These are phyloP conservation scores for Botrylloides violaceus DNA, from an alignment of 23 tunicate genomes.

Conservation along the genomic window DNA sequence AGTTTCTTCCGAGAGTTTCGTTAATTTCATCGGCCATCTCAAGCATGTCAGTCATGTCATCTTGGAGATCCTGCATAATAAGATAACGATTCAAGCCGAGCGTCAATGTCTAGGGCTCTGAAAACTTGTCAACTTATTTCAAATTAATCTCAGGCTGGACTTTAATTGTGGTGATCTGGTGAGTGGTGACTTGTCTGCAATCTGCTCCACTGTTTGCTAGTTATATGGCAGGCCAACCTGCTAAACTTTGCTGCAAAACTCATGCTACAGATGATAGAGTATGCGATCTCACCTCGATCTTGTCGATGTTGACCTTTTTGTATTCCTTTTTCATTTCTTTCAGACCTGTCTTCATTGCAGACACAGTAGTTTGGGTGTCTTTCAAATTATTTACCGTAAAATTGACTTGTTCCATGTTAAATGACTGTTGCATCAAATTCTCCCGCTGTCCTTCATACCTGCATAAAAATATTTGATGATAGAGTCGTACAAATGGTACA, in stretches of 20 bases:
- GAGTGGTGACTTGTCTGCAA: too few relatives aligned
- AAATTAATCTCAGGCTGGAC: neutral
- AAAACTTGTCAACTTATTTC: neutral
- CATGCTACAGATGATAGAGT: too few relatives aligned
- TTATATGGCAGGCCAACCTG: too few relatives aligned
- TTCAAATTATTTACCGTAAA: conserved; percentile 89
- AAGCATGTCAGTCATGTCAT: conserved; percentile 98
- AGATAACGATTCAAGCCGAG: too few relatives aligned
- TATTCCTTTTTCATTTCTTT: conserved; percentile 96
- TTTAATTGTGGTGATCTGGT: too few relatives aligned
- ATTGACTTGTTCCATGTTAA: conserved; percentile 99
- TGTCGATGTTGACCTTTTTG: conserved; percentile 77
- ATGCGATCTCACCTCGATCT: conserved; percentile 59
- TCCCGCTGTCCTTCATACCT: conserved; percentile 92
- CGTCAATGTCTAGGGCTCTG: too few relatives aligned
- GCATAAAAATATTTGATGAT: neutral
- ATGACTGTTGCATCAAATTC: conserved; percentile 79
- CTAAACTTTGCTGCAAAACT: too few relatives aligned
- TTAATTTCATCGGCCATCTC: conserved; percentile 93
- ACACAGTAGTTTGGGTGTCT: conserved; percentile 87
- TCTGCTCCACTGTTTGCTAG: too few relatives aligned
- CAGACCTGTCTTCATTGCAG: conserved; percentile 94
- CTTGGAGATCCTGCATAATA: conserved; percentile 74
- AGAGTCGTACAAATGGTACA: neutral
- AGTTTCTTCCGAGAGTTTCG: conserved; percentile 82